Percentiles rank a stretch among this genome's conserved stretches.
These are phyloP conservation scores for Archegozetes longisetosus DNA, from an alignment of 1,140 invertebrate species.

Conservation along the genomic window DNA sequence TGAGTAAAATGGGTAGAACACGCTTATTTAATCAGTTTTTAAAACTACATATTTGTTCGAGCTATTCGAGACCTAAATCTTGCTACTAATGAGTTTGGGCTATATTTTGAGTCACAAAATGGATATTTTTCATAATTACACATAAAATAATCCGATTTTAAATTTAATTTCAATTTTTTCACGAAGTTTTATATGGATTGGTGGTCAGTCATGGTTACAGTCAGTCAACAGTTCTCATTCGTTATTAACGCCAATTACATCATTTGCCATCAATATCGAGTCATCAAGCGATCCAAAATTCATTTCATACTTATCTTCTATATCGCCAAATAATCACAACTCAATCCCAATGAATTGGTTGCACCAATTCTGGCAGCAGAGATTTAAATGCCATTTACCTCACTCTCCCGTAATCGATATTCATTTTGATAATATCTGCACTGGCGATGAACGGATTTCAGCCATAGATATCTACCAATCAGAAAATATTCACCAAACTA, in stretches of 20 bases:
- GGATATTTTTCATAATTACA: not conserved
- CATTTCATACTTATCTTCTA: slow-evolving; percentile 27
- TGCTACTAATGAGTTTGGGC: no score
- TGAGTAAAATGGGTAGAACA: no score
- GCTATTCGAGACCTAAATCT: no score
- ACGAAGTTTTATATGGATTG: not conserved
- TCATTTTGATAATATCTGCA: not conserved
- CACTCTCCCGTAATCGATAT: not conserved
- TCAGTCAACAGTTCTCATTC: not conserved
- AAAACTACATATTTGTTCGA: no score
- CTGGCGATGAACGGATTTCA: not conserved
- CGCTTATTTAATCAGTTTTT: no score
- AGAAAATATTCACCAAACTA: not conserved
- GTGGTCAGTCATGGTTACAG: not conserved
- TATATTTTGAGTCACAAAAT: no score
- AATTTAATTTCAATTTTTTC: not conserved
- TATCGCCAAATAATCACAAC: slow-evolving; percentile 27
- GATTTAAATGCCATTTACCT: slow-evolving; percentile 25
- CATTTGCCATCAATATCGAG: not conserved
- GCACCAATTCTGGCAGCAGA: slow-evolving; percentile 31
- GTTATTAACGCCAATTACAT: not conserved
- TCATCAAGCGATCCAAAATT: slow-evolving; percentile 23
- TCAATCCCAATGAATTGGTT: slow-evolving; percentile 32
- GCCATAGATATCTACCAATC: not conserved
- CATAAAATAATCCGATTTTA: not conserved